These are phyloP conservation scores for Invenusta paracnida DNA, from an alignment of 2,888 invertebrate species.

Conservation along the genomic window DNA sequence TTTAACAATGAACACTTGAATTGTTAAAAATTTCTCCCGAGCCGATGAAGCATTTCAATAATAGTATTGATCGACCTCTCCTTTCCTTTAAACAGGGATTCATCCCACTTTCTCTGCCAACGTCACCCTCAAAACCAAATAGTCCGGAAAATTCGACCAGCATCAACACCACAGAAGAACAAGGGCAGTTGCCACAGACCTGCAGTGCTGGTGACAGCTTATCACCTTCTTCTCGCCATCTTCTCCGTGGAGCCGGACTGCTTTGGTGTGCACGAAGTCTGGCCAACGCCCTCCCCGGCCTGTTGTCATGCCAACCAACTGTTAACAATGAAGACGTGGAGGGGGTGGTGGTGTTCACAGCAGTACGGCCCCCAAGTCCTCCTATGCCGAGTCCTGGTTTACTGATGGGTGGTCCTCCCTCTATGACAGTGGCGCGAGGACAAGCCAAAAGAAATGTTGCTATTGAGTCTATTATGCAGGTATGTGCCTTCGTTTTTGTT, in stretches of 20 bases:
- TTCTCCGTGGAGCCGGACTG: background rate
- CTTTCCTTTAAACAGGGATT: background rate
- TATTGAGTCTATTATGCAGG: background rate
- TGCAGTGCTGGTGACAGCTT: background rate
- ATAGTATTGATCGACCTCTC: no score
- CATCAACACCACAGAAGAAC: no score
- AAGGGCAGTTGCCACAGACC: no score
- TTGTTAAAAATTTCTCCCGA: no score
- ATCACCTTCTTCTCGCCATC: background rate
- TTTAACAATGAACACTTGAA: no score
- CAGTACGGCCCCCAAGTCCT: background rate
- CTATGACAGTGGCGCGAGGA: background rate
- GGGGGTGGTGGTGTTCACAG: background rate
- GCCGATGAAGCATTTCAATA: no score
- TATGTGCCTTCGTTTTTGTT: no score
- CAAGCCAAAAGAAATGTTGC: background rate
- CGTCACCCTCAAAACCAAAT: no score
- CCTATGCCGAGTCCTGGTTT: background rate
- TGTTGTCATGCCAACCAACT: background rate
- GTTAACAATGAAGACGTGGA: background rate
- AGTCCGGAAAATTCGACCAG: no score
- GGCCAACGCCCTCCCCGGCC: background rate
- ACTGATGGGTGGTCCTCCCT: background rate
- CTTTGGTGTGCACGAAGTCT: background rate
- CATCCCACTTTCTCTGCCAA: background rate